Evolutionary conservation across 2,113 vertebrate species (phyloP).

Genomic region (Pongo abelii): DNA sequence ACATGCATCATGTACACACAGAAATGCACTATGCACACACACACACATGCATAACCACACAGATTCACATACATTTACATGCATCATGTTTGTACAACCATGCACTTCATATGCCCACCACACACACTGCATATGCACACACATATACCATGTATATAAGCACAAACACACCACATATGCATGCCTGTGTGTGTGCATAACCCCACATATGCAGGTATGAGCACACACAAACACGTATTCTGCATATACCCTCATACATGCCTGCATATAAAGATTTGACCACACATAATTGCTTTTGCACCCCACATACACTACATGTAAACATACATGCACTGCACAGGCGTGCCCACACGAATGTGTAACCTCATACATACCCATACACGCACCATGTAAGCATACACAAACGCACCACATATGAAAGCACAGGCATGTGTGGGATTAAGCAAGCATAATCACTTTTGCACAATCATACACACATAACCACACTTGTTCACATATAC

Average conservation of each 20-base stretch:
- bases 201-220: neutral
- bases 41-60: neutral
- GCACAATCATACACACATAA: no score
- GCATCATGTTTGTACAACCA: neutral
- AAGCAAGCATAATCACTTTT: neutral
- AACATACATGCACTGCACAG: neutral
- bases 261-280: no score
- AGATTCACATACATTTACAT: neutral
- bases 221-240: neutral
- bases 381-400: fast-evolving
- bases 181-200: neutral
- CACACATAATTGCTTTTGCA: no score
- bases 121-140: neutral
- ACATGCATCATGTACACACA: fast-evolving
- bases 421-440: fast-evolving
- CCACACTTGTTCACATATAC: neutral
- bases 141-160: neutral
- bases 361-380: neutral
- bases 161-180: neutral
- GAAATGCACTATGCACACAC: neutral
- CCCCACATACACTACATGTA: neutral
- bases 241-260: neutral
- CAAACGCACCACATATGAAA: neutral
- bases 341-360: no score
- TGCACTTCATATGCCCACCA: neutral